phyloP scores from a whole-genome alignment of 2,797 vertebrate genomes.

The Pipistrellus pygmaeus region DNA sequence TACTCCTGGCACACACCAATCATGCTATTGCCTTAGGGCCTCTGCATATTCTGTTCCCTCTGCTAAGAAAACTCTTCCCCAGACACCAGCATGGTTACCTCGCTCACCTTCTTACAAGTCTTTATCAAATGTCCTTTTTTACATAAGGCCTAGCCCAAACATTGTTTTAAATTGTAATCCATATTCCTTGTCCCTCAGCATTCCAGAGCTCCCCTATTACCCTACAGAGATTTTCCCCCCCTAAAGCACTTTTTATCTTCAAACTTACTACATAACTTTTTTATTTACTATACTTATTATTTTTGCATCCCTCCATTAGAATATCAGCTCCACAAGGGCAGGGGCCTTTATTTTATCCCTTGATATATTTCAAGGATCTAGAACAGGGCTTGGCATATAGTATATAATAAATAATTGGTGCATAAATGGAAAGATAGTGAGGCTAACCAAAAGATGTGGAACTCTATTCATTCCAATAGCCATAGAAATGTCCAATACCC shows the following conservation, averaged over 20 bases:
- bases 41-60: slow-evolving; percentile 1
- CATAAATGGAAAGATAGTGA: not conserved
- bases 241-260: slow-evolving; percentile 49
- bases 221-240: not conserved
- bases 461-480: slow-evolving; percentile 7
- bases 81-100: not conserved
- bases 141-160: not conserved
- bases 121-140: slow-evolving; percentile 1
- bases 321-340: not conserved
- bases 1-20: not conserved
- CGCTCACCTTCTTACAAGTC: not conserved
- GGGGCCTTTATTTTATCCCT: slow-evolving; percentile 20
- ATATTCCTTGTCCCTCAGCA: not conserved
- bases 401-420: not conserved
- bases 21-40: not conserved
- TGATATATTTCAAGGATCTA: not conserved
- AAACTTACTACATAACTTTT: slow-evolving; percentile 5
- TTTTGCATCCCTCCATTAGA: slow-evolving; percentile 12
- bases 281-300: slow-evolving; percentile 23
- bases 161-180: slow-evolving; percentile 46
- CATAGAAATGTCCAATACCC: not conserved
- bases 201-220: not conserved
- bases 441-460: not conserved
- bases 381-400: not conserved
- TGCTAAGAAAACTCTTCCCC: not conserved